phyloP scores from a whole-genome alignment of 2,113 vertebrate species.

The Trinectes maculatus region DNA sequence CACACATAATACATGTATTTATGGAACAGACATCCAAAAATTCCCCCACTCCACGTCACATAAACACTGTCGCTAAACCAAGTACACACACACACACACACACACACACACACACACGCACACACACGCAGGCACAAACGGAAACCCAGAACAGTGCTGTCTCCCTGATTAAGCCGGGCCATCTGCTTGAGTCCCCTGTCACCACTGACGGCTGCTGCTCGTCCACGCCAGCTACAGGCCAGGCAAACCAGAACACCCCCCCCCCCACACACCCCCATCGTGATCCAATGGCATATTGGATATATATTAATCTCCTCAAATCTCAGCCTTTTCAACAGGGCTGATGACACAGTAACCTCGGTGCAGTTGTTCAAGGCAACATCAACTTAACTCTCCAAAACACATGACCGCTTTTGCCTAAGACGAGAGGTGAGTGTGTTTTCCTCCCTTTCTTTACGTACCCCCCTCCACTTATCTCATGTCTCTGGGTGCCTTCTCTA shows the following conservation, averaged over 20 bases:
- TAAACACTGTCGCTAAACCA: conserved; percentile 1
- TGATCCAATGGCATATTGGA: conserved; percentile 56
- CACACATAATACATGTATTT: neutral
- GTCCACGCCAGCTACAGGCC: conserved; percentile 32
- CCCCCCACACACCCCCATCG: conserved; percentile 29
- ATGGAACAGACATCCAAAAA: conserved; percentile 1
- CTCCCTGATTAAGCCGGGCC: conserved; percentile 54
- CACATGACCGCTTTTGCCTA: conserved; percentile 42
- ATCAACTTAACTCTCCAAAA: conserved; percentile 41
- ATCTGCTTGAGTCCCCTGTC: conserved; percentile 58
- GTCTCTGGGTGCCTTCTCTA: conserved; percentile 59
- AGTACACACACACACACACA: conserved; percentile 3
- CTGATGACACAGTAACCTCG: conserved; percentile 47
- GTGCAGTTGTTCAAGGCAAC: conserved; percentile 27
- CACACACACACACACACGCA: conserved; percentile 2
- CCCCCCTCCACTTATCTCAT: conserved; percentile 55
- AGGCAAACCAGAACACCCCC: conserved; percentile 27
- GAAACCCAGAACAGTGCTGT: conserved; percentile 27
- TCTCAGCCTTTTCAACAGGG: conserved; percentile 68
- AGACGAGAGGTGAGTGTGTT: conserved; percentile 1
- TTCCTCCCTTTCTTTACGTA: conserved; percentile 23
- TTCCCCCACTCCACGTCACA: conserved; percentile 10
- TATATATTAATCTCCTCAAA: conserved; percentile 70
- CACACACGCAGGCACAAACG: conserved; percentile 12
- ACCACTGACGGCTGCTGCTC: conserved; percentile 31